phyloP scores from a whole-genome alignment of 2,888 invertebrate genomes.

The Himalopsyche tibetana region DNA sequence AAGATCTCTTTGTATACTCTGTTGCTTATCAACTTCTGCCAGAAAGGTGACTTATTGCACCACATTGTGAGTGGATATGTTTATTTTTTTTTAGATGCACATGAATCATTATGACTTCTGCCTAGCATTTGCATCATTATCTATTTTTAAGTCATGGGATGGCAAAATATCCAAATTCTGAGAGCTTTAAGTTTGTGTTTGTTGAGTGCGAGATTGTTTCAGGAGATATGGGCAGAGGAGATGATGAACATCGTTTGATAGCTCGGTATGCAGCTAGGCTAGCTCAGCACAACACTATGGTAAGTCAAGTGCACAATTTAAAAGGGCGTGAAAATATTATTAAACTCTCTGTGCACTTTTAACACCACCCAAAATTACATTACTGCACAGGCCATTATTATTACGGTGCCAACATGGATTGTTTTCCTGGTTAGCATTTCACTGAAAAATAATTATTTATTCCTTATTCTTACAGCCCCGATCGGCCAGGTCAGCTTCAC shows the following conservation, averaged over 20 bases:
- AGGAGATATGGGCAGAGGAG: conserved; percentile 76
- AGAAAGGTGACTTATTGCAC: too few relatives aligned
- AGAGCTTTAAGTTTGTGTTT: not conserved
- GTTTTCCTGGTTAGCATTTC: not conserved
- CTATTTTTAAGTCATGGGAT: too few relatives aligned
- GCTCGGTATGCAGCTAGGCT: conserved; percentile 97
- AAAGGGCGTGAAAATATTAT: too few relatives aligned
- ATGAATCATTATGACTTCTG: too few relatives aligned
- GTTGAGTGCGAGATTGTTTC: conserved; percentile 41
- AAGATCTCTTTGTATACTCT: too few relatives aligned
- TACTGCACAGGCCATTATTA: not conserved
- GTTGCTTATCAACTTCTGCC: too few relatives aligned
- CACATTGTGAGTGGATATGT: too few relatives aligned
- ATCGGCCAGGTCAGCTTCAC: conserved; percentile 78
- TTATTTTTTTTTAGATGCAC: too few relatives aligned
- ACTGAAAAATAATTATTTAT: not conserved
- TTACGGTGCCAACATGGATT: not conserved
- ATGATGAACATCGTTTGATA: conserved; percentile 97
- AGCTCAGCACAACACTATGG: conserved; percentile 92
- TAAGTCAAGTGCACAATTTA: conserved; percentile 67
- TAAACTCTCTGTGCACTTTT: not conserved
- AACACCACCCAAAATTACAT: too few relatives aligned
- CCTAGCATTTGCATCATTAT: too few relatives aligned
- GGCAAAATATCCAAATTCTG: not conserved
- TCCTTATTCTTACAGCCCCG: conserved; percentile 74